phyloP scores from a whole-genome alignment of 2,113 vertebrate genomes.

The Pedionomus torquatus region DNA sequence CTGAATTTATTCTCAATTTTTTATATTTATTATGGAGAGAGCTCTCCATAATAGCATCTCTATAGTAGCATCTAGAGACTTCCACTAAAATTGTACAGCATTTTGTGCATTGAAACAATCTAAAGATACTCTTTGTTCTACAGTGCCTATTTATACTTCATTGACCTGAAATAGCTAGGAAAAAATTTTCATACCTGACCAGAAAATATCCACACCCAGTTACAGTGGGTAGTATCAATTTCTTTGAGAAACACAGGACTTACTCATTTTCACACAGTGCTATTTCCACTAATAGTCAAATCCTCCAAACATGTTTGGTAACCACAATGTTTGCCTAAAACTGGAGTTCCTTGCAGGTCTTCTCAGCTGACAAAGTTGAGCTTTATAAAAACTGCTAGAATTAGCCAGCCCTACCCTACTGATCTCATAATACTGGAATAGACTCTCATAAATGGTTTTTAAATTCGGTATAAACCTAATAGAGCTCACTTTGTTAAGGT shows the following conservation, averaged over 20 bases:
- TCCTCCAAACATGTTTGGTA: conserved; percentile 59
- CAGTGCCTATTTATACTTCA: background rate
- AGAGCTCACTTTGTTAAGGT: conserved; percentile 41
- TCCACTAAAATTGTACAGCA: background rate
- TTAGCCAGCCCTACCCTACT: conserved; percentile 62
- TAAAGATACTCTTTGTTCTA: background rate
- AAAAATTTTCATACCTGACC: conserved; percentile 40
- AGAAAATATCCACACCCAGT: conserved; percentile 36
- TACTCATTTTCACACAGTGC: conserved; percentile 65
- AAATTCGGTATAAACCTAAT: conserved; percentile 48
- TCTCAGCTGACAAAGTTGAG: conserved; percentile 65
- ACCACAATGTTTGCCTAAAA: conserved; percentile 73
- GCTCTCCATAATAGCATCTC: background rate
- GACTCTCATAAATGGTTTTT: conserved; percentile 55
- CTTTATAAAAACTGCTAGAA: conserved; percentile 73
- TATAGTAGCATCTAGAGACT: background rate
- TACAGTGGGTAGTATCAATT: conserved; percentile 33
- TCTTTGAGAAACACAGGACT: conserved; percentile 61
- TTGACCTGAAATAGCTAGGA: conserved; percentile 25
- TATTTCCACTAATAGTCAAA: conserved; percentile 62
- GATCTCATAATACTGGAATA: conserved; percentile 67
- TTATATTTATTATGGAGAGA: background rate
- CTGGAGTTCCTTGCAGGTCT: conserved; percentile 52
- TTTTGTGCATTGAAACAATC: background rate
- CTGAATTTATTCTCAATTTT: background rate